Percentiles rank a stretch among this genome's conserved stretches.
Evolutionary conservation across 1,140 invertebrate genomes (phyloP).

Genomic region (Antheraea pernyi): DNA sequence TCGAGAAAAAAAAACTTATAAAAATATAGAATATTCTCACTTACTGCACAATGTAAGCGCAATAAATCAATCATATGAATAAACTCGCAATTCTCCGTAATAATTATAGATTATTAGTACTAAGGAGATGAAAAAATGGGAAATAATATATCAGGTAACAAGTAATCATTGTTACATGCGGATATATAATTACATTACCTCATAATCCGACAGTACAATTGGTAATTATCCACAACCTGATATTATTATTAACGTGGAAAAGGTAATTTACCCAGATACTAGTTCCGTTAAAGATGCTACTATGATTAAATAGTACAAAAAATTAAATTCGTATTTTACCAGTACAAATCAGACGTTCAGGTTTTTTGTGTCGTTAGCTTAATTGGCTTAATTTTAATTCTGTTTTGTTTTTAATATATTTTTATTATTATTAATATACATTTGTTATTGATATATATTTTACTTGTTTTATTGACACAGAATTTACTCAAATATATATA

Average conservation of each 20-base stretch:
- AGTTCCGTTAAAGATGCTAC: neutral
- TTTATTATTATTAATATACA: too few relatives aligned
- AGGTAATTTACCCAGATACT: conserved; percentile 24
- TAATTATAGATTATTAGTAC: too few relatives aligned
- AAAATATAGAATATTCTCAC: too few relatives aligned
- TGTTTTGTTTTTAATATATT: too few relatives aligned
- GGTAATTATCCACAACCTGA: conserved; percentile 20
- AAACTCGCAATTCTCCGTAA: too few relatives aligned
- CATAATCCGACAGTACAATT: conserved; percentile 8
- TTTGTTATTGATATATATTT: too few relatives aligned
- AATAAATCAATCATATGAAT: neutral
- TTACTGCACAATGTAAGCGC: neutral
- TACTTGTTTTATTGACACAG: too few relatives aligned
- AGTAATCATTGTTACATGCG: conserved; percentile 15
- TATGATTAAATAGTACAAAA: neutral
- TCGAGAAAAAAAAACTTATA: too few relatives aligned
- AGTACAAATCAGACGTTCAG: neutral
- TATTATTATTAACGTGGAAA: conserved; percentile 20
- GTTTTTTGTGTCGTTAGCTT: neutral
- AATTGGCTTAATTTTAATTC: neutral
- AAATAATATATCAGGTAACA: conserved; percentile 10
- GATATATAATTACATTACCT: conserved; percentile 10
- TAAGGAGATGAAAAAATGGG: conserved; percentile 3
- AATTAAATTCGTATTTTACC: neutral
- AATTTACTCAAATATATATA: too few relatives aligned